Conservation (phyloP, 2,113 vertebrate genomes). For the human region GRCh38 chr18:26035501-26036000, state of each 20-base stretch:
- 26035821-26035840: slow-evolving; percentile 95
- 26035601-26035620: slow-evolving; percentile 88
- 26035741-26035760: slow-evolving; percentile 83
- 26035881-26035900: slow-evolving; percentile 94
- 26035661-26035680: slow-evolving; percentile 85
- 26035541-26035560: slow-evolving; percentile 78
- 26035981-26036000: slow-evolving; percentile 87
- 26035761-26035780: slow-evolving; percentile 78
- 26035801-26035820: slow-evolving; percentile 88
- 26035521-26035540: slow-evolving; percentile 81
- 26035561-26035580: slow-evolving; percentile 82
- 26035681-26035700: slow-evolving; percentile 79
- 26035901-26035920: slow-evolving; percentile 95
- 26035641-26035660: slow-evolving; percentile 84
- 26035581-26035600: slow-evolving; percentile 77
- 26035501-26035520: slow-evolving; percentile 80
- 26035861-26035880: slow-evolving; percentile 94
- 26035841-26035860: slow-evolving; percentile 94
- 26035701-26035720: slow-evolving; percentile 84
- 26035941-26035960: slow-evolving; percentile 94
- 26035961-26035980: slow-evolving; percentile 89
- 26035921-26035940: slow-evolving; percentile 95
- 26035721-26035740: slow-evolving; percentile 86
- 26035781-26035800: slow-evolving; percentile 80
- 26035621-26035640: slow-evolving; percentile 87